Conservation (phyloP, 2,888 invertebrate genomes). For the Diloba caeruleocephala region DNA sequence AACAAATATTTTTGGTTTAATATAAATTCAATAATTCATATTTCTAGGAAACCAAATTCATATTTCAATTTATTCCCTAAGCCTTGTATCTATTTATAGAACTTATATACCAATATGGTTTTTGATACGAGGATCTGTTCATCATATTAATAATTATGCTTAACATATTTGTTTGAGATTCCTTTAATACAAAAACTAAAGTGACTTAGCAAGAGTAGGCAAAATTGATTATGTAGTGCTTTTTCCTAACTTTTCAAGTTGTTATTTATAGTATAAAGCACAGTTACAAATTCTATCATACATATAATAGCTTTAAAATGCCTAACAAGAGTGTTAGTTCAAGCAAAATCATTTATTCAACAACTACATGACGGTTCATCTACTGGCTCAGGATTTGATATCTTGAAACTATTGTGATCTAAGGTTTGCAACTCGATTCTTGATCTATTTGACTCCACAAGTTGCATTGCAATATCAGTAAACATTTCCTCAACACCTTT, state of each 20-base stretch:
- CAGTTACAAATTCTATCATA: constrained; percentile 22
- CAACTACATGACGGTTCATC: constrained; percentile 86
- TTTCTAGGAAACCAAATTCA: too few relatives aligned
- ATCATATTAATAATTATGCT: neutral
- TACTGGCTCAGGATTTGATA: constrained; percentile 90
- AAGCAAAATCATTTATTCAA: constrained; percentile 54
- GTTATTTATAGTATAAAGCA: constrained; percentile 23
- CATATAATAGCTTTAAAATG: constrained; percentile 16
- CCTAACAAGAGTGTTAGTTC: constrained; percentile 27
- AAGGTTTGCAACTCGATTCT: constrained; percentile 94
- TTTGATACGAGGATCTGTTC: neutral
- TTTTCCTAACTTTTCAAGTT: neutral
- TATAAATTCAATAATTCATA: too few relatives aligned
- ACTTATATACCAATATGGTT: too few relatives aligned
- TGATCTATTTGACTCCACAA: constrained; percentile 94
- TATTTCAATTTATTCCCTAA: too few relatives aligned
- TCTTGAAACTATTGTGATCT: constrained; percentile 93
- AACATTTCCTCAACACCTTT: constrained; percentile 97
- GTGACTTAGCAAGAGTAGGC: constrained; percentile 36
- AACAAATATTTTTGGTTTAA: too few relatives aligned
- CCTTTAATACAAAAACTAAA: constrained; percentile 19
- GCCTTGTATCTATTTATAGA: too few relatives aligned
- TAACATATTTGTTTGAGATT: constrained; percentile 26
- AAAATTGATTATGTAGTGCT: constrained; percentile 11
- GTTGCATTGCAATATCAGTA: constrained; percentile 94